phyloP scores from a whole-genome alignment of 2,888 invertebrate genomes.

The Aleiodes leptofemur region DNA sequence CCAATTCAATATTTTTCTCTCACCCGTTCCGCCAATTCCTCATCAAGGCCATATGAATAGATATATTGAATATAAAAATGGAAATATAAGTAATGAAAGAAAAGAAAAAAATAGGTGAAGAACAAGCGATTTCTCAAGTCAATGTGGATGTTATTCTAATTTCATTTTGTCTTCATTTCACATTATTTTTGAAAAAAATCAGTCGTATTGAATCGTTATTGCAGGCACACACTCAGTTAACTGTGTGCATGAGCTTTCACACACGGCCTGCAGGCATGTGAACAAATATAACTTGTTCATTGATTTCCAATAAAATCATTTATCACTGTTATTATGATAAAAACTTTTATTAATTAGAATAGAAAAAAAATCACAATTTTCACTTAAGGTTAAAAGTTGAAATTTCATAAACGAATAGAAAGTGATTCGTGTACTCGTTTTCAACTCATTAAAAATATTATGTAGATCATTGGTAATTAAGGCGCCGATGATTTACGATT shows the following conservation, averaged over 20 bases:
- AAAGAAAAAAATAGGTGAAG: neutral
- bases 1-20: constrained; percentile 39
- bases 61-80: constrained; percentile 10
- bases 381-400: neutral
- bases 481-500: neutral
- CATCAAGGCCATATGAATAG: constrained; percentile 32
- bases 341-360: constrained; percentile 4
- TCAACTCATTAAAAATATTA: neutral
- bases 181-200: neutral
- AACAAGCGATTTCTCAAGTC: constrained; percentile 38
- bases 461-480: constrained; percentile 10
- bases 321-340: constrained; percentile 8
- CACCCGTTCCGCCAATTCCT: constrained; percentile 12
- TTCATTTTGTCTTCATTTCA: neutral
- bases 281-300: constrained; percentile 5
- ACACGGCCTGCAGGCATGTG: neutral
- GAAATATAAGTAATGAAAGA: constrained; percentile 18
- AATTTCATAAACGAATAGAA: neutral
- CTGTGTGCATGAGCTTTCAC: constrained; percentile 2
- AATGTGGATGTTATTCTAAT: constrained; percentile 19
- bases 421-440: neutral
- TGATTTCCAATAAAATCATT: constrained; percentile 12
- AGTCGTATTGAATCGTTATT: neutral
- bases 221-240: neutral
- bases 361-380: neutral